Evolutionary conservation across 1,140 invertebrate genomes (phyloP), one percentile per base, ranked within the genome.

Genomic region (Mycetomoellerius zeteki): DNA sequence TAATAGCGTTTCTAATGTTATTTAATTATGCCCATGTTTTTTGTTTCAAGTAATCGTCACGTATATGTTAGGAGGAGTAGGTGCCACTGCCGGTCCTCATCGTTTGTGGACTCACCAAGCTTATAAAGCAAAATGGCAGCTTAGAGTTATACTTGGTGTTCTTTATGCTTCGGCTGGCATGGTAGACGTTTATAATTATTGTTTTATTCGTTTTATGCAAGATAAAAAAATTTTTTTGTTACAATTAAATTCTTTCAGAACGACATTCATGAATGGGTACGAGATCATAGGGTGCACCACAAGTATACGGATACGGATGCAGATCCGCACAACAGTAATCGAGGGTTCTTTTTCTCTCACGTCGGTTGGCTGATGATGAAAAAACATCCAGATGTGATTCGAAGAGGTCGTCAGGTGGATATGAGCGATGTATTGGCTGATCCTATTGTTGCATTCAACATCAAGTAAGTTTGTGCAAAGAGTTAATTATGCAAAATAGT

Each of bases 271-370:
- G 96, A 97, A 73, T 97, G 97, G 97, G 97, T 97, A 2, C 94
- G 97, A 33, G 98, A 99, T 94, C 98, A 99, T 95, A 96, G 98
- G 14, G 97, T 98, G 1, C 98, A 99, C 93, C 98, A 99, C 94
- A 99, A 99, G 93, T 98, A 97, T 95, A 97, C 97, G 0, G 98
- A 99, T 92, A 98, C 98, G 0, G 96, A 98, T 92, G 98, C 98
- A 0, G 98, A 99, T 95, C 98, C 98, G 0, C 98, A 99, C 92
- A 98, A 99, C 92, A 97, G 97, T 7, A 97, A 97, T 58, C 96
- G 98, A n/a, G 98, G 98, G 0, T 98, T 99, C 94, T 99, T 99
- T 95, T 99, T 99, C 94, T 95, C 98, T 0, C 98, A 99, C 91
- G 97, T 99, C 43, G 98, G 98, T 1, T 99, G 98, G 98, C 95